Base-by-base conservation (phyloP, 1,140 invertebrate species). In the Drosophila trapezifrons region DNA sequence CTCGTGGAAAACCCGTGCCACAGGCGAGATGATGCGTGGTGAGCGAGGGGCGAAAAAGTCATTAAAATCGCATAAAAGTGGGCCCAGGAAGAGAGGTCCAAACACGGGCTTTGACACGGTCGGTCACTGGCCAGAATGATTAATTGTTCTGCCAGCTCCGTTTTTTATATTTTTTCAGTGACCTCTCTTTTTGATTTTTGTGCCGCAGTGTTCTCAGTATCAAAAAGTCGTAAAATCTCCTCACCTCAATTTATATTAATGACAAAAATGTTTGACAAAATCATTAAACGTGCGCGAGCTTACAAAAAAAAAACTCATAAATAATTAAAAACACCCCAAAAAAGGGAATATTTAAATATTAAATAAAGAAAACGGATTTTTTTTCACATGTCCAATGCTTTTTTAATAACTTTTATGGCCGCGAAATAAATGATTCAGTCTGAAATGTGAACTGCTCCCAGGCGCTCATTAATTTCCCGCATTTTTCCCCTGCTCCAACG, bases 241-340 rank as follows among this genome's bases (percentile, higher is more conserved):
- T 70, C 51, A 58, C 12, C 51, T 42, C 51, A 32, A 58, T 70
- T 85, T 73, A 73, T 76, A 82, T 82, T 78, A 75, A 81, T 65
- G 76, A 84, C 46, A 77, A 74, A 69, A 76, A 47, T 63, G 66
- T 70, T 85, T 85, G 76, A 87, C 65, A 86, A 86, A 76, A 78
- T 86, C 78, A 85, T 82, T 85, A 86, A 81, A 74, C 70, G 27
- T 49, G 60, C 42, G 25, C 29, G 1, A 0, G 60, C 17, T 42
- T 18, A 22, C n/a, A 47, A 45, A 77, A 51, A 47, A 52, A 52
- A 18, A 18, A 9, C 8, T 13, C 27, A 60, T 77, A 57, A 80
- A 75, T 75, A 59, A 55, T 79, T 54, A 62, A 45, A 64, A 67
- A 20, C 43, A 51, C 20, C 37, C 65, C 32, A 9, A n/a, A 45